phyloP scores from a whole-genome alignment of 2,113 vertebrate genomes.

The Leptobrachium leishanense region DNA sequence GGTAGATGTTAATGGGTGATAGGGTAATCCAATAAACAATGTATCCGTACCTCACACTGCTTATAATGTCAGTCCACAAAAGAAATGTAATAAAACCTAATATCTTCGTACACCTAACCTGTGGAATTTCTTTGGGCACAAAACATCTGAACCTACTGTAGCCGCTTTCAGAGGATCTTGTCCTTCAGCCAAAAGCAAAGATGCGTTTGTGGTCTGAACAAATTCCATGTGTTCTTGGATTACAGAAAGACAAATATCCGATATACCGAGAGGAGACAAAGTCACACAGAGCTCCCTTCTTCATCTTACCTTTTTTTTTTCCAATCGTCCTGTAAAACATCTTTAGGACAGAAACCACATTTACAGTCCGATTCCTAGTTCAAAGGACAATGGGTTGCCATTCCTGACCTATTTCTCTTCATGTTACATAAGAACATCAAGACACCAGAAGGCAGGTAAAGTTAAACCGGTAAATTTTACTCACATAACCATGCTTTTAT shows the following conservation, averaged over 20 bases:
- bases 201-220: neutral
- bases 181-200: neutral
- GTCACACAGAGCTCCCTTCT: neutral
- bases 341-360: neutral
- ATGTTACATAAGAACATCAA: no score
- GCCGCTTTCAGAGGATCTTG: neutral
- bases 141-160: neutral
- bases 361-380: neutral
- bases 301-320: neutral
- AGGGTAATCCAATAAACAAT: no score
- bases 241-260: conserved; percentile 7
- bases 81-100: no score
- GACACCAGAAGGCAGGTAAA: no score
- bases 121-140: no score
- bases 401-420: no score
- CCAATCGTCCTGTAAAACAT: neutral
- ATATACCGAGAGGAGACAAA: neutral
- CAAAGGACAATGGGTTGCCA: neutral
- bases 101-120: no score
- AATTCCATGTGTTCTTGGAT: neutral
- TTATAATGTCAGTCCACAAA: no score
- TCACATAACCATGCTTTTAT: no score
- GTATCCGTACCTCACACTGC: no score
- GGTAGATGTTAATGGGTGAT: no score
- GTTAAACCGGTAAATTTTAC: no score